phyloP scores from a whole-genome alignment of 2,888 invertebrate species.

The Scaeva pyrastri region DNA sequence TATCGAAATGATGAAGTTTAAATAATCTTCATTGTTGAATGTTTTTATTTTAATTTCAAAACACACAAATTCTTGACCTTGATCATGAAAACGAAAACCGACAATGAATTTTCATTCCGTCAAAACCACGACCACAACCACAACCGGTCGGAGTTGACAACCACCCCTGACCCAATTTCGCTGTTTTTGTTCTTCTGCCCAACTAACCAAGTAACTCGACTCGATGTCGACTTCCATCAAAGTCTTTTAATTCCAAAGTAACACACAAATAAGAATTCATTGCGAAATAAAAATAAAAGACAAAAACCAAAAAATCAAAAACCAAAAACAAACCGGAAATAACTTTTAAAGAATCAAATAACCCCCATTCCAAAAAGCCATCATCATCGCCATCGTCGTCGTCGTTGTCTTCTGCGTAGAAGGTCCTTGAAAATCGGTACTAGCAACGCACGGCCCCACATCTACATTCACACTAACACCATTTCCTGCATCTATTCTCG shows the following conservation, averaged over 20 bases:
- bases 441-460: neutral
- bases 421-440: slow-evolving; percentile 65
- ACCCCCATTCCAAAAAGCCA: neutral
- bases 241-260: neutral
- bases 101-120: slow-evolving; percentile 11
- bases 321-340: slow-evolving; percentile 50
- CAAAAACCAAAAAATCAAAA: neutral
- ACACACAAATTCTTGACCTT: slow-evolving; percentile 56
- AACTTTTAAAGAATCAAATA: slow-evolving; percentile 41
- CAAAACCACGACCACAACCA: neutral
- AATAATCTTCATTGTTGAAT: neutral
- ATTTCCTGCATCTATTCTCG: slow-evolving; percentile 71
- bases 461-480: neutral
- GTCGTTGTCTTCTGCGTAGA: too few species aligned
- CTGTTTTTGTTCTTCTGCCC: neutral
- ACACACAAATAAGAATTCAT: neutral
- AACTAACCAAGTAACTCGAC: neutral
- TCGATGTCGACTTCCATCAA: neutral
- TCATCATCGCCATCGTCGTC: slow-evolving; percentile 12
- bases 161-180: slow-evolving; percentile 50
- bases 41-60: neutral
- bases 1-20: neutral
- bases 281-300: neutral
- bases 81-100: slow-evolving; percentile 39
- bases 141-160: slow-evolving; percentile 14